Conservation (phyloP, 2,888 invertebrate species). For the Endomychus coccineus region DNA sequence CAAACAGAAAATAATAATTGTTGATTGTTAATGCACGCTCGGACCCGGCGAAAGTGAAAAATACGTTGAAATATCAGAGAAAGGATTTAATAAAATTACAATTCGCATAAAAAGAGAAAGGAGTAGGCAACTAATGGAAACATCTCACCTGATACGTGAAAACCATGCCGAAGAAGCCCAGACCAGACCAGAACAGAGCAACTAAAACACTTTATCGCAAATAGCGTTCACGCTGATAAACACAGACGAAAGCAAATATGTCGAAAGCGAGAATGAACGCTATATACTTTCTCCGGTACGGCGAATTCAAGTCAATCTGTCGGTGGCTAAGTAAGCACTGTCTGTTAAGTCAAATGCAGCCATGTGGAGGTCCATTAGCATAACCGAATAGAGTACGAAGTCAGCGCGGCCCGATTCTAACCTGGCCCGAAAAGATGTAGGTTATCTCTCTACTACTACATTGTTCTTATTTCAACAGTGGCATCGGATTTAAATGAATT, state of each 20-base stretch:
- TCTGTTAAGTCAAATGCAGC: constrained; percentile 12
- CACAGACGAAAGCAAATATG: too few relatives aligned
- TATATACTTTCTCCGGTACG: constrained; percentile 14
- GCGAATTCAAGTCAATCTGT: constrained; percentile 7
- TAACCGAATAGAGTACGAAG: constrained; percentile 12
- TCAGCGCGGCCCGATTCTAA: constrained; percentile 12
- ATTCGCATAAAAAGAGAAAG: too few relatives aligned
- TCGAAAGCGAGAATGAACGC: constrained; percentile 16
- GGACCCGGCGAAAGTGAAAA: too few relatives aligned
- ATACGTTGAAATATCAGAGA: too few relatives aligned
- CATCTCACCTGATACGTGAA: constrained; percentile 12
- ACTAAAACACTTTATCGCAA: too few relatives aligned
- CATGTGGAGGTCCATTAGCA: too few relatives aligned
- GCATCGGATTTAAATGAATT: constrained; percentile 15
- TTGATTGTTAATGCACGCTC: too few relatives aligned
- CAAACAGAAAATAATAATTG: too few relatives aligned
- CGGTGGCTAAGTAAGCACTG: constrained; percentile 15
- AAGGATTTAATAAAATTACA: too few relatives aligned
- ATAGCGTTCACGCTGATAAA: too few relatives aligned
- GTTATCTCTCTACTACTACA: constrained; percentile 36
- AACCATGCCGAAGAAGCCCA: constrained; percentile 13
- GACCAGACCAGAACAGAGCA: too few relatives aligned
- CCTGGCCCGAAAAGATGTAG: constrained; percentile 34
- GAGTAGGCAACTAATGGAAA: too few relatives aligned
- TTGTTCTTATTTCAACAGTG: constrained; percentile 29